Evolutionary conservation across 2,113 vertebrate species (phyloP).

Genomic region (Ameiurus melas): DNA sequence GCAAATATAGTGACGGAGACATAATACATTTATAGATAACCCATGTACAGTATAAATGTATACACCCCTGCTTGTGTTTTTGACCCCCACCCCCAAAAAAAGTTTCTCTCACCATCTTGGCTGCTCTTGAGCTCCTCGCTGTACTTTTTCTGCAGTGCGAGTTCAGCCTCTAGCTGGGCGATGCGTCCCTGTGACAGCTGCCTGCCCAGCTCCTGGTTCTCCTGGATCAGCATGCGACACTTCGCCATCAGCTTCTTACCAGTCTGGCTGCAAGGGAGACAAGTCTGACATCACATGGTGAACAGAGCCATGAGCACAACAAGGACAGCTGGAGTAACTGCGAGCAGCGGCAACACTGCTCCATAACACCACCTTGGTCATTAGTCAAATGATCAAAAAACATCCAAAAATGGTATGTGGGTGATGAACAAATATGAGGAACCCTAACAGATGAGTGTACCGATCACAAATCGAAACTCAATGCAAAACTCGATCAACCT

Average conservation of each 20-base stretch:
- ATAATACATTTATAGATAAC: neutral
- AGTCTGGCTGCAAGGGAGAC: constrained; percentile 99
- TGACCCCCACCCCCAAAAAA: neutral
- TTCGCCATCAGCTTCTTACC: constrained; percentile 99
- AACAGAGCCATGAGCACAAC: constrained; percentile 66
- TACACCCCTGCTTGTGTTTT: neutral
- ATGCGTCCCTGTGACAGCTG: constrained; percentile 99
- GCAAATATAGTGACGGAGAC: neutral
- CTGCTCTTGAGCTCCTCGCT: constrained; percentile 99
- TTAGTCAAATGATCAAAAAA: constrained; percentile 23
- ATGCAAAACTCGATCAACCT: neutral
- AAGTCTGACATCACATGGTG: constrained; percentile 94
- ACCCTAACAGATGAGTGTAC: constrained; percentile 11
- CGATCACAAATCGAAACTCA: constrained; percentile 10
- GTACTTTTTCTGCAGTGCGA: constrained; percentile 99
- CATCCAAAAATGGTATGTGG: constrained; percentile 30
- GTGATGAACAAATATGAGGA: constrained; percentile 21
- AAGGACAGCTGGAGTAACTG: constrained; percentile 33
- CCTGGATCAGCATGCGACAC: constrained; percentile 99
- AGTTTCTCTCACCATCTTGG: constrained; percentile 89
- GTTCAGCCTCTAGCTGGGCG: constrained; percentile 97
- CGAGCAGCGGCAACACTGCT: constrained; percentile 4
- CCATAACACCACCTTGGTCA: constrained; percentile 15
- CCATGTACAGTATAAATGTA: neutral
- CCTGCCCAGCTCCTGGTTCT: constrained; percentile 98